phyloP scores from a whole-genome alignment of 1,140 invertebrate genomes.

The Xylocopa sonorina region DNA sequence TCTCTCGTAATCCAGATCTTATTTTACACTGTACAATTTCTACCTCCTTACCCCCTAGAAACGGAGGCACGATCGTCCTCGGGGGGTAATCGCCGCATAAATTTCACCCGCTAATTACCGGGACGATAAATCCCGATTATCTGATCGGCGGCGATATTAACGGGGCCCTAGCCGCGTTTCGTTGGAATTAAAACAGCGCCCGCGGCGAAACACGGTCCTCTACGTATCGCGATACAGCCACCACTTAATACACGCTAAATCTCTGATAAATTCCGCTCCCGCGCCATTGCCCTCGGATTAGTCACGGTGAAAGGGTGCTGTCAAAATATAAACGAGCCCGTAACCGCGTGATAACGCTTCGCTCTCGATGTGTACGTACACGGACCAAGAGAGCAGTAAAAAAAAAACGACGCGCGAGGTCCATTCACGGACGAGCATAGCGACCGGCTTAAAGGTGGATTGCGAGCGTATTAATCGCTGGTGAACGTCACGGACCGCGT shows the following conservation, averaged over 20 bases:
- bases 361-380: background rate
- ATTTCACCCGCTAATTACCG: constrained; percentile 28
- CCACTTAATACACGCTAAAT: constrained; percentile 16
- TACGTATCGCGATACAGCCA: background rate
- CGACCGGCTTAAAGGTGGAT: constrained; percentile 7
- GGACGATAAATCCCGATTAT: constrained; percentile 38
- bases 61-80: background rate
- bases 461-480: background rate
- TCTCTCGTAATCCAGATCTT: background rate
- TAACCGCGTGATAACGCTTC: constrained; percentile 6
- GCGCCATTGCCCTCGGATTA: constrained; percentile 1
- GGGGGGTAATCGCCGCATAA: constrained; percentile 11
- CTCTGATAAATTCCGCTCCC: constrained; percentile 19
- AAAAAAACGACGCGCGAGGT: background rate
- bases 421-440: constrained; percentile 6
- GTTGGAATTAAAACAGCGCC: constrained; percentile 11
- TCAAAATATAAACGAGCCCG: constrained; percentile 22
- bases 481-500: background rate
- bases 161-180: background rate
- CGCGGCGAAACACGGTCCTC: background rate
- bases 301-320: constrained; percentile 29
- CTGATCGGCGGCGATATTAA: constrained; percentile 33
- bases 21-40: constrained; percentile 6
- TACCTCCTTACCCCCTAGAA: background rate
- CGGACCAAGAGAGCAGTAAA: too few species aligned